Evolutionary conservation across 2,113 vertebrate genomes (phyloP).

Genomic region (Hymenochirus boettgeri): DNA sequence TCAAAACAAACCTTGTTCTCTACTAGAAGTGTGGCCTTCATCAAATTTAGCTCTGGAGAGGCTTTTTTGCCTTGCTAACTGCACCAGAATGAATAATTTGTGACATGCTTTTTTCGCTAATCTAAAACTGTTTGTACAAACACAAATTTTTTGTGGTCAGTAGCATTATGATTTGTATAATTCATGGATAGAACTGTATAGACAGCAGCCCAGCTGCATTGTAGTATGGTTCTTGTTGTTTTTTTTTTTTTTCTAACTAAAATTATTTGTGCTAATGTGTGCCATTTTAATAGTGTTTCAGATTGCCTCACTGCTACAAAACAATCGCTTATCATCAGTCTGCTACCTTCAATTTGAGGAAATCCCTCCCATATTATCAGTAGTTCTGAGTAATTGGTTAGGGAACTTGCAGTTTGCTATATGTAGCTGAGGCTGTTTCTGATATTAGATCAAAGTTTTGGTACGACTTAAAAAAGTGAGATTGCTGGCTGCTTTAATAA

Average conservation of each 20-base stretch:
- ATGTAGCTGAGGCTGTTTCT: too few species aligned
- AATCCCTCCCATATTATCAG: not conserved
- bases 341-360: not conserved
- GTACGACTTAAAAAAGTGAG: too few species aligned
- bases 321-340: too few species aligned
- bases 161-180: not conserved
- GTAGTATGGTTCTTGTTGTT: not conserved
- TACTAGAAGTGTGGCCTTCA: constrained; percentile 14
- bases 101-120: not conserved
- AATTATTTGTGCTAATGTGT: not conserved
- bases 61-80: constrained; percentile 1
- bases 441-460: too few species aligned
- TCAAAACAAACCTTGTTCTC: not conserved
- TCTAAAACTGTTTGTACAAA: too few species aligned
- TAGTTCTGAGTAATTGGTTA: too few species aligned
- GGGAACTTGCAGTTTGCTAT: too few species aligned
- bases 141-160: not conserved
- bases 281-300: not conserved
- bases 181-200: not conserved
- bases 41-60: constrained; percentile 1
- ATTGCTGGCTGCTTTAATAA: too few species aligned
- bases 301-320: not conserved
- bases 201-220: constrained; percentile 1
- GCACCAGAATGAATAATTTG: not conserved
- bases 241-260: not conserved